Evolutionary conservation across 2,797 vertebrate genomes (phyloP), one percentile per base, ranked within the genome.

Genomic region (Basileuterus tristriatus): DNA sequence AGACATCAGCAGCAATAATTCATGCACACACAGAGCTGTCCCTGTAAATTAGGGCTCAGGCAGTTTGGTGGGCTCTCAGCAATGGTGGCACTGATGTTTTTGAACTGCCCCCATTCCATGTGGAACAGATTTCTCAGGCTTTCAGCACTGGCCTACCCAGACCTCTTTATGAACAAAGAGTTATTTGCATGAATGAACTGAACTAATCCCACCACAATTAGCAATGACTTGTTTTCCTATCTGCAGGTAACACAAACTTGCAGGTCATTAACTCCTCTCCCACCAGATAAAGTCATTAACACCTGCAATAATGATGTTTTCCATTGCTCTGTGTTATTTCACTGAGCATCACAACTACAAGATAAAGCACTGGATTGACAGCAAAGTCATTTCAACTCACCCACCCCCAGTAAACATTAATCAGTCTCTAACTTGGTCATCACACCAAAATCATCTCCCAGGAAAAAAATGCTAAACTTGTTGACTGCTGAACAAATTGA

Each of bases 401-500:
- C 22, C 24, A 49, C 27, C 4, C 24, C 30, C 53, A 74, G 30
- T 22, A 59, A 69, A 67, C 36, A 74, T 86, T 67, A 36, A 63
- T 87, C 72, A 68, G 30, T 22, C 63, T 70, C 72, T 81, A 72
- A 87, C 52, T 70, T 64, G 32, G 49, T 58, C 72, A 74, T 87
- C 56, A 11, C 27, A 79, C 22, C 52, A 63, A 93, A 82, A 82
- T 50, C 60, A 86, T 68, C 92, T 79, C 52, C 62, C 37, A 44
- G 81, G 75, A 64, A 70, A 60, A 74, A 81, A 75, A 8, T 39
- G 44, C 47, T 68, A 27, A 69, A 86, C 39, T 71, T 86, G n/a
- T 60, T 62, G 52, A 89, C 41, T 91, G 71, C 29, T 87, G 52
- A 90, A 93, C 71, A 96, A 95, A 96, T 76, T 64, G 65, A 89